Evolutionary conservation across 2,797 vertebrate species (phyloP), one percentile per base, ranked within the genome.

Genomic region (Echeneis naucrates): DNA sequence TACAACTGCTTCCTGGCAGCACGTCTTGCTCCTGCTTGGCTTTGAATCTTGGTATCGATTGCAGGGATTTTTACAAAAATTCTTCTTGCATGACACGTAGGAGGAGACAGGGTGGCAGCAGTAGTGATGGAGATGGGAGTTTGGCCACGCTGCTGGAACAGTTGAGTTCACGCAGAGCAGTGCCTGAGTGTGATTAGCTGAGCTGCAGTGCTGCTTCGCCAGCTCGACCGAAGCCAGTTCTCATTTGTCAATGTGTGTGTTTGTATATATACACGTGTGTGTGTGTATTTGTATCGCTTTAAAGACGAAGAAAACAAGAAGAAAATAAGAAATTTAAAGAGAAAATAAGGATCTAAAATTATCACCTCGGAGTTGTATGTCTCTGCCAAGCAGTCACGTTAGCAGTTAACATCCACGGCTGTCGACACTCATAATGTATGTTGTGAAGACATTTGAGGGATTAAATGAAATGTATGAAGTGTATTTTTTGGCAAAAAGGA

Each of bases 141-240:
- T 88, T 93, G 92, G 92, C 90, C 61, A 37, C 72, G 37, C 45
- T 61, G 30, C 70, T 90, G 92, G 93, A 94, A 93, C 84, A 88
- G 84, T 85, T 94, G 92, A 94, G 89, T 86, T 92, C 89, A 92
- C 84, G 53, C 68, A 68, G 72, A 67, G 8, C 26, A 11, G 35
- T 73, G 82, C 60, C 81, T 87, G 86, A 90, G 83, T 69, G 80
- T 92, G 90, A 94, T 92, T 90, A 91, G 82, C 81, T 42, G 80
- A 82, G 80, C 81, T 67, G 80, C 88, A 75, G 83, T 27, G 54
- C 21, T 45, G 82, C 68, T 48, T 63, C 57, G 63, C 71, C 68
- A 72, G 76, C 75, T 74, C 56, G 80, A 78, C 80, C 10, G 38
- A 82, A 77, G 85, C 75, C 73, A 84, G 56, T 67, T 84, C 84